Evolutionary conservation across 1,140 invertebrate species (phyloP).

Genomic region (Zaprionus capensis): DNA sequence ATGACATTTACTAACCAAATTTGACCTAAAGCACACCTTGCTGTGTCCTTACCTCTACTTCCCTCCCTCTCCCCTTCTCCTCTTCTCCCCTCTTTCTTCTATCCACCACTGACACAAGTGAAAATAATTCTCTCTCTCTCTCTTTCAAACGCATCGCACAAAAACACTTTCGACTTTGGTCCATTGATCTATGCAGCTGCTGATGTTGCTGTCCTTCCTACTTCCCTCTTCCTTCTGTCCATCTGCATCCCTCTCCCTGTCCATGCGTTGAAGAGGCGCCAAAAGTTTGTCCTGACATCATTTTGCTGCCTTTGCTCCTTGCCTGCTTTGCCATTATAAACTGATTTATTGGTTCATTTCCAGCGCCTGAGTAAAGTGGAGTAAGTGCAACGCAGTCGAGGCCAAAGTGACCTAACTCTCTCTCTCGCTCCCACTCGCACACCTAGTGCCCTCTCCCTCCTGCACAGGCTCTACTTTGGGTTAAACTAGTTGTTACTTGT

Average conservation of each 20-base stretch:
- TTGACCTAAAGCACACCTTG: not conserved
- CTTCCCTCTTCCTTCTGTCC: not conserved
- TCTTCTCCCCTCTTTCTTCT: not conserved
- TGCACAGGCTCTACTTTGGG: not conserved
- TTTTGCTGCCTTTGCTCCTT: slow-evolving; percentile 40
- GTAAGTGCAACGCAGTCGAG: slow-evolving; percentile 28
- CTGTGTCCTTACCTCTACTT: not conserved
- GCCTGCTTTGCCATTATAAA: slow-evolving; percentile 70
- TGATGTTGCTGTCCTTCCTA: not conserved
- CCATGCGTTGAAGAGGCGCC: slow-evolving; percentile 34
- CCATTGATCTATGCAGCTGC: slow-evolving; percentile 59
- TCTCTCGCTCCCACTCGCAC: not conserved
- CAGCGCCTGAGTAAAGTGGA: slow-evolving; percentile 37
- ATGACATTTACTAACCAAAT: slow-evolving; percentile 28
- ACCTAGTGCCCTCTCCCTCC: not conserved
- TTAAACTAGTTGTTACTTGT: slow-evolving; percentile 11
- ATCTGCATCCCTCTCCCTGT: not conserved
- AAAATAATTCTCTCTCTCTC: slow-evolving; percentile 47
- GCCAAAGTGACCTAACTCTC: slow-evolving; percentile 3
- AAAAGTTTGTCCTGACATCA: slow-evolving; percentile 69
- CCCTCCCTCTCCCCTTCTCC: not conserved
- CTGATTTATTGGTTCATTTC: slow-evolving; percentile 82
- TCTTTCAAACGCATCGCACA: slow-evolving; percentile 11
- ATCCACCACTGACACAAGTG: slow-evolving; percentile 48
- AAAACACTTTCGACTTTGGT: slow-evolving; percentile 64